A percentile compares a stretch with the other conserved stretches of the same genome.
Conservation (phyloP, 1,140 invertebrate genomes). For the Cyphomyrmex costatus region DNA sequence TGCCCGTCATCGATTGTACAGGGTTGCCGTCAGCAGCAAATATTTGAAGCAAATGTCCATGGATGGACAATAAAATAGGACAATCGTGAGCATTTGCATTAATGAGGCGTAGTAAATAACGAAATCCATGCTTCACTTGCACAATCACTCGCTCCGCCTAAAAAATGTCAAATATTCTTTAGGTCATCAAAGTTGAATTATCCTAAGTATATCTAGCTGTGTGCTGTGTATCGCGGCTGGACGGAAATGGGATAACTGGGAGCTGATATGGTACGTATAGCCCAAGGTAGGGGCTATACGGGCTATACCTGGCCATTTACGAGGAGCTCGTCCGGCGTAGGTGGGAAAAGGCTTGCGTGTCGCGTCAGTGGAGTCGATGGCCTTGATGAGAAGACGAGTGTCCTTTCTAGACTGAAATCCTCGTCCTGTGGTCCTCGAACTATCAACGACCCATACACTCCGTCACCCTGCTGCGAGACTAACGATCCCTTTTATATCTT, state of each 20-base stretch:
- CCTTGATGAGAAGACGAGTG: slow-evolving; percentile 77
- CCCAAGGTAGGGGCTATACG: no score
- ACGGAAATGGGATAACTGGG: no score
- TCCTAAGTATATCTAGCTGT: not conserved
- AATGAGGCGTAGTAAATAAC: slow-evolving; percentile 74
- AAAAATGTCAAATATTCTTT: slow-evolving; percentile 30
- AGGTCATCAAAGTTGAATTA: not conserved
- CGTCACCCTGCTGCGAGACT: slow-evolving; percentile 86
- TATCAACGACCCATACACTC: slow-evolving; percentile 85
- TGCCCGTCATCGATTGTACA: slow-evolving; percentile 85
- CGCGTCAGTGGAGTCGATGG: slow-evolving; percentile 68
- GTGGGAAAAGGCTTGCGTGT: slow-evolving; percentile 57
- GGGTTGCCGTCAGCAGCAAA: slow-evolving; percentile 87
- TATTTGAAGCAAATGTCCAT: slow-evolving; percentile 86
- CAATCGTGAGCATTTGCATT: slow-evolving; percentile 82
- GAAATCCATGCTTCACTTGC: slow-evolving; percentile 61
- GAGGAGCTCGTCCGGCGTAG: slow-evolving; percentile 69
- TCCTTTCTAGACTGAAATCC: slow-evolving; percentile 75
- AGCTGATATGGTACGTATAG: no score
- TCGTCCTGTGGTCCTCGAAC: slow-evolving; percentile 80
- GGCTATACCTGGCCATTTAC: slow-evolving; percentile 77
- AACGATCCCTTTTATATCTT: slow-evolving; percentile 54
- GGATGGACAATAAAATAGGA: slow-evolving; percentile 87
- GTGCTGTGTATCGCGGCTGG: no score
- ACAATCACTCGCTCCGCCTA: slow-evolving; percentile 42